Percentiles rank a stretch among this genome's conserved stretches.
These are phyloP conservation scores for Hypena proboscidalis DNA, from an alignment of 2,888 invertebrate genomes.

Conservation along the genomic window DNA sequence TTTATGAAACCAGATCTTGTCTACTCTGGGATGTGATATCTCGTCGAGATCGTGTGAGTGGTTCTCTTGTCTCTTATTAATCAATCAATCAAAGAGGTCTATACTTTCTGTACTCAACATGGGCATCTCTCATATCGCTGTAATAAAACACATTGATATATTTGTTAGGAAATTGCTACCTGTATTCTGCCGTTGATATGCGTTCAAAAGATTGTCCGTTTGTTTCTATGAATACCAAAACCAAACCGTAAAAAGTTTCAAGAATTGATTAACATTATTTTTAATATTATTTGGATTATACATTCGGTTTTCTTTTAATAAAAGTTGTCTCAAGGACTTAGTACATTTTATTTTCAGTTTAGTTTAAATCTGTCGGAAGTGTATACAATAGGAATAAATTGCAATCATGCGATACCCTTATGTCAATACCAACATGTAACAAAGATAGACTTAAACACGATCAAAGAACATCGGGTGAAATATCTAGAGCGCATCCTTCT, in stretches of 20 bases:
- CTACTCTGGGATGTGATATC: too few species aligned
- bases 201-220: too few species aligned
- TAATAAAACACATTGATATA: constrained; percentile 2
- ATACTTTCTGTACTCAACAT: background rate
- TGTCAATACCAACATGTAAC: background rate
- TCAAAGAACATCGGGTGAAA: constrained; percentile 18
- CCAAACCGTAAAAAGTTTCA: too few species aligned
- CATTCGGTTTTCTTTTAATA: too few species aligned
- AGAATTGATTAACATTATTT: too few species aligned
- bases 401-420: background rate
- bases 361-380: too few species aligned
- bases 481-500: constrained; percentile 30
- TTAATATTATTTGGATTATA: too few species aligned
- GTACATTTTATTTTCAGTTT: too few species aligned
- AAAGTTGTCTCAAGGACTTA: too few species aligned
- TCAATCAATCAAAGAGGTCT: background rate
- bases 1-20: too few species aligned
- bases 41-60: too few species aligned
- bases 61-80: background rate
- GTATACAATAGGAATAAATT: background rate
- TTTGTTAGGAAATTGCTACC: background rate
- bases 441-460: constrained; percentile 8
- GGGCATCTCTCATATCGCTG: background rate
- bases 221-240: too few species aligned
- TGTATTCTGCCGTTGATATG: background rate